Percentiles rank a stretch among this genome's conserved stretches.
These are phyloP conservation scores for Lordiphosa andalusiaca DNA, from an alignment of 2,888 invertebrate genomes.

Conservation along the genomic window DNA sequence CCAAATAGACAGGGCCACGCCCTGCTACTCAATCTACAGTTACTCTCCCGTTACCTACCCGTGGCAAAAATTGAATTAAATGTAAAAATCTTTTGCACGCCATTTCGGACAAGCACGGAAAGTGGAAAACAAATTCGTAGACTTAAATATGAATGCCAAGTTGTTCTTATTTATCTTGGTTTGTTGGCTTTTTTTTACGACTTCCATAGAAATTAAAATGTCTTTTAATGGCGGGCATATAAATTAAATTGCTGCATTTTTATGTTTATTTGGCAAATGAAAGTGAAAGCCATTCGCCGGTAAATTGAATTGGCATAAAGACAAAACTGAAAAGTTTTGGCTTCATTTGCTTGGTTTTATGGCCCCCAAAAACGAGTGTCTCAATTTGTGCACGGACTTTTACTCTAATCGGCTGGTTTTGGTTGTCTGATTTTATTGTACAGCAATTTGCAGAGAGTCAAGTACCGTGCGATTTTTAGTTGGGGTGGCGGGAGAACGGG, in stretches of 20 bases:
- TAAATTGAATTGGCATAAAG: conserved; percentile 45
- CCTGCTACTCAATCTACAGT: conserved; percentile 15
- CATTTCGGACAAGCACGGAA: conserved; percentile 32
- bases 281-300: conserved; percentile 26
- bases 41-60: neutral
- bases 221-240: conserved; percentile 40
- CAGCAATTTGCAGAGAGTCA: conserved; percentile 27
- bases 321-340: conserved; percentile 25
- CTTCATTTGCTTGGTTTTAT: conserved; percentile 18
- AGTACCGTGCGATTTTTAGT: conserved; percentile 29
- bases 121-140: conserved; percentile 41
- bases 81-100: conserved; percentile 43
- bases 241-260: conserved; percentile 37
- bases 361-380: conserved; percentile 20
- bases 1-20: conserved; percentile 39
- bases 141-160: conserved; percentile 28
- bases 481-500: neutral
- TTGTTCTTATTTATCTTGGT: conserved; percentile 4
- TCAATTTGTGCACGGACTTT: conserved; percentile 16
- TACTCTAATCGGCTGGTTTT: conserved; percentile 12
- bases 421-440: conserved; percentile 29
- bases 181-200: conserved; percentile 35
- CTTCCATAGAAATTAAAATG: conserved; percentile 50
- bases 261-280: conserved; percentile 28
- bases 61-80: conserved; percentile 56